Base-by-base conservation (phyloP, 2,797 vertebrate species). In the Helarctos malayanus region DNA sequence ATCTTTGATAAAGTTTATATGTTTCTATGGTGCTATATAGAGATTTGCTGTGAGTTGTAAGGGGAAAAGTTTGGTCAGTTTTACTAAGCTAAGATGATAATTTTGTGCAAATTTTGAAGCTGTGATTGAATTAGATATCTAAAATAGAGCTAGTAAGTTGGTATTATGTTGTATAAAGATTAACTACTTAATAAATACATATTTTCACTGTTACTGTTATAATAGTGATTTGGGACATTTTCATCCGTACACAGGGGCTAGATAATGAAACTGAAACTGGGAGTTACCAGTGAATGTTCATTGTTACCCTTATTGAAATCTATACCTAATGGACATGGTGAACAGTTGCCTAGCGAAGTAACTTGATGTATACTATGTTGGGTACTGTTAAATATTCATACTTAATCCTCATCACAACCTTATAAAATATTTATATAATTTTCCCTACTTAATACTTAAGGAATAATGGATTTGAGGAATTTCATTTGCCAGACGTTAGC, bases 131-230 rank as follows among this genome's bases (percentile, higher is more conserved):
- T 94, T 49, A 75, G 23, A 52, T 5, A 69, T 91, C 8, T 59
- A 80, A 92, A 97, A 54, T 86, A n/a, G 91, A 90, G 8, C 32
- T 69, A 14, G 21, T 95, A 45, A 93, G 63, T 89, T 97, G 41
- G 41, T 41, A 41, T 92, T 85, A 65, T 86, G 47, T 96, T 35
- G n/a, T 94, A 32, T 47, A 61, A 94, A 83, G 69, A 41, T 47
- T 90, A 61, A 69, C 5, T 91, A 68, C 65, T 81, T 68, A 21
- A 68, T 11, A 75, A 75, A 75, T 49, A 75, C 15, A 32, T 75
- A 75, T 75, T 94, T 94, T 95, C n/a, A 92, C 84, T 95, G 32
- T 92, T 96, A 59, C 8, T 83, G 47, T 96, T 93, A 73, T 18
- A 94, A 16, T 92, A 88, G 47, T 94, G 56, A 63, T 81, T 83